Evolutionary conservation across 2,797 vertebrate species (phyloP), one percentile per base, ranked within the genome.

Genomic region (Oophaga sylvatica): DNA sequence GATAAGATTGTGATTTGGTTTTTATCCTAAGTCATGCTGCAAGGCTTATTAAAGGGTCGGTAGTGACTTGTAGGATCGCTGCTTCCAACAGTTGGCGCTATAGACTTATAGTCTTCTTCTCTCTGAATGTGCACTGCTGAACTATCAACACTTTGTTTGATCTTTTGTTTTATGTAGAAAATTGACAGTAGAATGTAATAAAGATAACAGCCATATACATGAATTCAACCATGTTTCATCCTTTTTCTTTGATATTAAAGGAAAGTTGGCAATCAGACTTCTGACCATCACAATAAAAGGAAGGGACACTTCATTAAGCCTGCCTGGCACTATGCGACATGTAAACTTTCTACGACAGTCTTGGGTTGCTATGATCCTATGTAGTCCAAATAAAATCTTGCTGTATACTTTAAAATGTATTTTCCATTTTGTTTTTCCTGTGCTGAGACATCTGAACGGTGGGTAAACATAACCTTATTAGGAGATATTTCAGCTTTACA

Each of bases 221-320:
- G 62, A 48, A 22, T 77, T 57, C 29, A 80, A 67, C 6, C n/a
- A 29, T 77, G 67, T 56, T 35, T 78, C 57, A 78, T 87, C 67
- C 63, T 56, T 76, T 81, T 35, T 11, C 26, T n/a, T 81, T 60
- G 4, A 70, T 59, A 76, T 48, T 62, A 79, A 70, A 53, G 70
- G 41, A 81, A 88, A 76, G 10, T 41, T 59, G 65, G 59, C 45
- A 85, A 67, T 67, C 56, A 85, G 68, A 45, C 71, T 10, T 41
- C 57, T 70, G 60, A 67, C 67, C 87, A 81, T 88, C 87, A 85
- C 78, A 88, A 76, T 81, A 88, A 88, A 85, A 80, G 78, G 83
- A 85, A 85, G 45, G 60, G 83, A 67, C 83, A 88, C 87, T 68
- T 85, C 83, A 85, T 88, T 88, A 84, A 13, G 77, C 67, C 68